Percentiles rank a stretch among this genome's conserved stretches.
phyloP scores from a whole-genome alignment of 2,888 invertebrate genomes.

The Hoplodrina blanda region DNA sequence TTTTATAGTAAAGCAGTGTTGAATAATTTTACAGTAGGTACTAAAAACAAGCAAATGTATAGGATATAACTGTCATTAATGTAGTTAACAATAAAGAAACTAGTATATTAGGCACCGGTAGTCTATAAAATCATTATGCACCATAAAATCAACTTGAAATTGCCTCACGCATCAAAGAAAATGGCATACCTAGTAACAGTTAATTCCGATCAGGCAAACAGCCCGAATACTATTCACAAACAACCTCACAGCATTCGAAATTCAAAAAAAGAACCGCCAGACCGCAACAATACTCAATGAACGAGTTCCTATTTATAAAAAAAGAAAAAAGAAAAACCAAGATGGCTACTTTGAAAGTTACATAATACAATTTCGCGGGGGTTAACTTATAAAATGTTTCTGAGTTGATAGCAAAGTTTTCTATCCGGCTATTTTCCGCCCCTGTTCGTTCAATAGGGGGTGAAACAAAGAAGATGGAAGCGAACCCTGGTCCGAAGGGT shows the following conservation, averaged over 20 bases:
- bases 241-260: slow-evolving; percentile 18
- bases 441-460: slow-evolving; percentile 58
- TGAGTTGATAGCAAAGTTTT: slow-evolving; percentile 60
- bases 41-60: no score
- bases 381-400: slow-evolving; percentile 65
- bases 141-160: no score
- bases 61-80: no score
- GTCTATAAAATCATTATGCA: neutral
- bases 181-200: neutral
- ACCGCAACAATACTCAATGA: slow-evolving; percentile 43
- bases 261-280: slow-evolving; percentile 35
- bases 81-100: no score
- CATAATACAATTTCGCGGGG: slow-evolving; percentile 61
- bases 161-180: neutral
- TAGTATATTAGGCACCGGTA: no score
- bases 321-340: slow-evolving; percentile 46
- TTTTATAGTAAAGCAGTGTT: no score
- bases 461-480: slow-evolving; percentile 57
- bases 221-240: slow-evolving; percentile 11
- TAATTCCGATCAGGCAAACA: slow-evolving; percentile 25
- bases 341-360: slow-evolving; percentile 57
- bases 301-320: slow-evolving; percentile 43
- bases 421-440: slow-evolving; percentile 61
- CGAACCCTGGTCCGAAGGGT: slow-evolving; percentile 55
- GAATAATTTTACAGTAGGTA: no score